phyloP scores from a whole-genome alignment of 2,113 vertebrate species.

The Megatriorchis doriae region DNA sequence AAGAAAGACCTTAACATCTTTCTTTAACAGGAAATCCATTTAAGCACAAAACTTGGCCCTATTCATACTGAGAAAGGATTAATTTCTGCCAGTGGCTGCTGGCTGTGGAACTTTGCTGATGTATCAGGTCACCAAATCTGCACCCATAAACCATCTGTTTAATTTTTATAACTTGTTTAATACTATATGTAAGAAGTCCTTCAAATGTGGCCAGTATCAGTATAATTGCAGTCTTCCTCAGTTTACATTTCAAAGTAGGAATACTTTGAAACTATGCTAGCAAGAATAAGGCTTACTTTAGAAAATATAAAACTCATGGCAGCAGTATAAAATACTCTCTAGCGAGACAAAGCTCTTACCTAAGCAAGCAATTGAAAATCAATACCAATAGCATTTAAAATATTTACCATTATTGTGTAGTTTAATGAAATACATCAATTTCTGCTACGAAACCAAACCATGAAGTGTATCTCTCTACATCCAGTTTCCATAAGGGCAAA shows the following conservation, averaged over 20 bases:
- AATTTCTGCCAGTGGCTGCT: neutral
- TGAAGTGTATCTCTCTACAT: fast-evolving
- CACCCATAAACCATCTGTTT: neutral
- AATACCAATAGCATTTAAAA: neutral
- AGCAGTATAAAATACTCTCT: neutral
- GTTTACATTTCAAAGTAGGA: neutral
- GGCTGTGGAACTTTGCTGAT: neutral
- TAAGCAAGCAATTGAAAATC: neutral
- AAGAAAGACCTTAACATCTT: neutral
- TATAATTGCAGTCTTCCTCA: neutral
- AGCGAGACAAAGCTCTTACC: neutral
- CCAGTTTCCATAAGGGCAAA: neutral
- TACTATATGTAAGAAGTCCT: neutral
- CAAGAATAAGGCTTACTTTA: neutral
- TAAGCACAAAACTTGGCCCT: neutral
- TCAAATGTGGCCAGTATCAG: neutral
- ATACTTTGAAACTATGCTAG: neutral
- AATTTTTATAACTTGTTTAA: neutral
- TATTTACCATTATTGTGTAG: neutral
- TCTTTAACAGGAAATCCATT: neutral
- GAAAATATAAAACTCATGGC: neutral
- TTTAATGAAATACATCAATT: neutral
- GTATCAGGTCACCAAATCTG: neutral
- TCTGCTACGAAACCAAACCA: fast-evolving
- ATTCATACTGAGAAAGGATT: neutral